Evolutionary conservation across 2,113 vertebrate species (phyloP).

Genomic region (Scomber japonicus): DNA sequence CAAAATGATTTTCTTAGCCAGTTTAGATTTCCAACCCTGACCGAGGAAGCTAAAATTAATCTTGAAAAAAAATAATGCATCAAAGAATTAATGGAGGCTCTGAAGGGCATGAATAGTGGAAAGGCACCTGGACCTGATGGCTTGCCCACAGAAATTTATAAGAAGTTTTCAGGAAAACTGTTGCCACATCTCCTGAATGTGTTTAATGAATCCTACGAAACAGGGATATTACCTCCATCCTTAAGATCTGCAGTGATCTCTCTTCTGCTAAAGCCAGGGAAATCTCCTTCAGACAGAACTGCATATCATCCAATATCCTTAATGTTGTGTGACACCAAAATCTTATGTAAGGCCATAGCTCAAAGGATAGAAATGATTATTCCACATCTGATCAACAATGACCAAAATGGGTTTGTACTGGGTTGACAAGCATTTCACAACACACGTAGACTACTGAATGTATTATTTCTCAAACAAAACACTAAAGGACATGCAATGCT

Average conservation of each 20-base stretch:
- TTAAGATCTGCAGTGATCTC: not conserved
- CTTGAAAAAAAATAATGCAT: not conserved
- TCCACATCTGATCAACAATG: too few relatives aligned
- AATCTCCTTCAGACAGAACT: not conserved
- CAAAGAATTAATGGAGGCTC: not conserved
- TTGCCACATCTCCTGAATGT: not conserved
- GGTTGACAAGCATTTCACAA: too few relatives aligned
- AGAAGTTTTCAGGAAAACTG: not conserved
- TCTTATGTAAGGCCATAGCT: too few relatives aligned
- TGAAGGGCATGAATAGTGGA: not conserved
- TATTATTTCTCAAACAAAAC: too few relatives aligned
- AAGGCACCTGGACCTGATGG: constrained; percentile 2
- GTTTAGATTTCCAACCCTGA: not conserved
- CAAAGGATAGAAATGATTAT: too few relatives aligned
- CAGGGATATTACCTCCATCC: not conserved
- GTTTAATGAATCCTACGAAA: not conserved
- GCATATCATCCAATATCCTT: too few relatives aligned
- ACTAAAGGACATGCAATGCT: too few relatives aligned
- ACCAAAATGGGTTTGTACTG: too few relatives aligned
- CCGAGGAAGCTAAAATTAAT: not conserved
- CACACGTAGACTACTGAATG: too few relatives aligned
- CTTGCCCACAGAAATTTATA: not conserved
- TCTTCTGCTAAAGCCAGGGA: not conserved
- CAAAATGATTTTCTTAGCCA: not conserved
- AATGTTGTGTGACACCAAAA: too few relatives aligned